phyloP scores from a whole-genome alignment of 1,140 invertebrate species.

The Cyrtorhinus lividipennis region DNA sequence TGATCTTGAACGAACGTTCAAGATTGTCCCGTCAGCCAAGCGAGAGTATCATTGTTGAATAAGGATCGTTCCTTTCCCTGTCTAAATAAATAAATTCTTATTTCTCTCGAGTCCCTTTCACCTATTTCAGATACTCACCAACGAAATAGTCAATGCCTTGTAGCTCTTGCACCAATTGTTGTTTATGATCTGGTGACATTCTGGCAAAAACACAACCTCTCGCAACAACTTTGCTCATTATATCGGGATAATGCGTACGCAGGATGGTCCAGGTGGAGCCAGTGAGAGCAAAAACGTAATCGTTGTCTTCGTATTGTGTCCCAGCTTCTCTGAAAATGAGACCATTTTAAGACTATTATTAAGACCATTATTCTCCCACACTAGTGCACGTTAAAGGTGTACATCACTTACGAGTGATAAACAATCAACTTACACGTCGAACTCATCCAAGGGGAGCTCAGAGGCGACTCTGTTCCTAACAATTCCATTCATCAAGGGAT shows the following conservation, averaged over 20 bases:
- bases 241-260: slow-evolving; percentile 47
- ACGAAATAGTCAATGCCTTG: slow-evolving; percentile 70
- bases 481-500: slow-evolving; percentile 20
- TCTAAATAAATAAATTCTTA: too few relatives aligned
- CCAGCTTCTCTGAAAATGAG: background rate
- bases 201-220: slow-evolving; percentile 80
- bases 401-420: too few relatives aligned
- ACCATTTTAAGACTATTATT: background rate
- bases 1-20: too few relatives aligned
- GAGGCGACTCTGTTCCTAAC: slow-evolving; percentile 21
- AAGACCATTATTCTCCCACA: too few relatives aligned
- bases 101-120: too few relatives aligned
- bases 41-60: too few relatives aligned
- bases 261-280: slow-evolving; percentile 56
- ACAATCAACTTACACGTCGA: background rate
- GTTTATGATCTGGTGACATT: slow-evolving; percentile 93
- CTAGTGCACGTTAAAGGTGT: too few relatives aligned
- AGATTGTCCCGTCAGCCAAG: too few relatives aligned
- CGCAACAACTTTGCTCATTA: slow-evolving; percentile 50
- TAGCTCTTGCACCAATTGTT: slow-evolving; percentile 70
- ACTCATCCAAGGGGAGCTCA: background rate
- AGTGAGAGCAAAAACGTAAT: slow-evolving; percentile 40
- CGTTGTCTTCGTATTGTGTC: slow-evolving; percentile 7
- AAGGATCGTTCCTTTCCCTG: too few relatives aligned
- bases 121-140: too few relatives aligned